A percentile compares a stretch with the other conserved stretches of the same genome.
These are phyloP conservation scores for Nephrotoma guestfalica DNA, from an alignment of 2,888 invertebrate species.

Conservation along the genomic window DNA sequence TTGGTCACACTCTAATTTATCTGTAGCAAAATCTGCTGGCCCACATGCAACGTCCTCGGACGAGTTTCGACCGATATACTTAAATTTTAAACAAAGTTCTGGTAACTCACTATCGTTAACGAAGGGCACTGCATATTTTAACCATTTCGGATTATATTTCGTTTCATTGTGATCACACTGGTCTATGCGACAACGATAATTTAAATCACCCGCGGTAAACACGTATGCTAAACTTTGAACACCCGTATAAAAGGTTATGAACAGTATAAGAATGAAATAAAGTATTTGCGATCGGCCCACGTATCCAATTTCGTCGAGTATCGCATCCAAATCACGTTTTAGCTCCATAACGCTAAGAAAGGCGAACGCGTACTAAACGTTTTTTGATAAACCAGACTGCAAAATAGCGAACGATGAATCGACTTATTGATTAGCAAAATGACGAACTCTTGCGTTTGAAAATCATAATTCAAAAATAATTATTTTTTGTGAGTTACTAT, in stretches of 20 bases:
- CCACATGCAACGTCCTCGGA: neutral
- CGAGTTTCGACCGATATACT: neutral
- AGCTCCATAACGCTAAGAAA: neutral
- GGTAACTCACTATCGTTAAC: neutral
- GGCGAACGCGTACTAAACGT: too few relatives aligned
- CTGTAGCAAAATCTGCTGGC: neutral
- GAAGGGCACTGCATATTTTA: neutral
- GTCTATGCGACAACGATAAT: conserved; percentile 8
- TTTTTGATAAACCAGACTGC: too few relatives aligned
- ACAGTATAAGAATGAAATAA: neutral
- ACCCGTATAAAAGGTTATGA: neutral
- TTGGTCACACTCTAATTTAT: neutral
- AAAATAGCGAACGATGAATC: too few relatives aligned
- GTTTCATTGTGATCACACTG: neutral
- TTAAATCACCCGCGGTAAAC: neutral
- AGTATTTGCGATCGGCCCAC: neutral
- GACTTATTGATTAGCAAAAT: too few relatives aligned
- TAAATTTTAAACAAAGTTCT: neutral
- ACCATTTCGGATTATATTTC: neutral
- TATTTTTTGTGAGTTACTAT: too few relatives aligned
- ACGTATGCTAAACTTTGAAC: conserved; percentile 14
- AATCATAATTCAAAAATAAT: too few relatives aligned
- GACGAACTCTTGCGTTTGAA: too few relatives aligned
- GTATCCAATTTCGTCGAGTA: neutral
- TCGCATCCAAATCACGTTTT: neutral